A percentile compares a stretch with the other conserved stretches of the same genome.
Conservation (phyloP, 2,888 invertebrate species). For the Lepeophtheirus nordmannii region DNA sequence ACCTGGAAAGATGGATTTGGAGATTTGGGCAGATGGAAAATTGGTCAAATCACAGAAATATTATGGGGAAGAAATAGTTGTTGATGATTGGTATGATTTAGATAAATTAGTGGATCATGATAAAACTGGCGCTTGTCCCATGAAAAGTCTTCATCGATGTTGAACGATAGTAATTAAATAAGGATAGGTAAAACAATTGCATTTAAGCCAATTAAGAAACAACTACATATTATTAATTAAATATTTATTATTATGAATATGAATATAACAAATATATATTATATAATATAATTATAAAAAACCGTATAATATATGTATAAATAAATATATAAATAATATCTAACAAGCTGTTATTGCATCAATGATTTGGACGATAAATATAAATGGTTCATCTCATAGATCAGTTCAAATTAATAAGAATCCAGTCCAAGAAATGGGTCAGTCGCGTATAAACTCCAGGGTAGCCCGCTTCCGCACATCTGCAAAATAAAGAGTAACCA, state of each 20-base stretch:
- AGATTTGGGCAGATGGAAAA: conserved; percentile 20
- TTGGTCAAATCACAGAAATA: conserved; percentile 18
- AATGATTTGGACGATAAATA: too few species aligned
- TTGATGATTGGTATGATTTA: conserved; percentile 21
- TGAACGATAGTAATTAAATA: too few species aligned
- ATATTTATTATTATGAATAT: too few species aligned
- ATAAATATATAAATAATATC: too few species aligned
- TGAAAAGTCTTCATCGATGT: conserved; percentile 3
- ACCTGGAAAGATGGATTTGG: conserved; percentile 20
- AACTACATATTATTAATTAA: too few species aligned
- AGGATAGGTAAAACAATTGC: too few species aligned
- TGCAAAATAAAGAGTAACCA: background rate
- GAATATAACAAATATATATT: too few species aligned
- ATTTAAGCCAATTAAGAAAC: too few species aligned
- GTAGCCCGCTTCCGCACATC: conserved; percentile 15
- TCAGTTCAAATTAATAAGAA: conserved; percentile 1
- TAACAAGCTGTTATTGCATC: too few species aligned
- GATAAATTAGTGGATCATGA: conserved; percentile 9
- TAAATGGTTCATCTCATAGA: background rate
- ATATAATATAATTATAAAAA: too few species aligned
- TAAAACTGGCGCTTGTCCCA: background rate
- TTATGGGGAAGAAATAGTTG: conserved; percentile 8
- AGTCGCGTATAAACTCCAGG: conserved; percentile 17
- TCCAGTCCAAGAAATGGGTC: conserved; percentile 16
- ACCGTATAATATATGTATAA: too few species aligned